A percentile compares a stretch with the other conserved stretches of the same genome.
Evolutionary conservation across 2,797 vertebrate genomes (phyloP).

Genomic region (Cyprinella venusta): DNA sequence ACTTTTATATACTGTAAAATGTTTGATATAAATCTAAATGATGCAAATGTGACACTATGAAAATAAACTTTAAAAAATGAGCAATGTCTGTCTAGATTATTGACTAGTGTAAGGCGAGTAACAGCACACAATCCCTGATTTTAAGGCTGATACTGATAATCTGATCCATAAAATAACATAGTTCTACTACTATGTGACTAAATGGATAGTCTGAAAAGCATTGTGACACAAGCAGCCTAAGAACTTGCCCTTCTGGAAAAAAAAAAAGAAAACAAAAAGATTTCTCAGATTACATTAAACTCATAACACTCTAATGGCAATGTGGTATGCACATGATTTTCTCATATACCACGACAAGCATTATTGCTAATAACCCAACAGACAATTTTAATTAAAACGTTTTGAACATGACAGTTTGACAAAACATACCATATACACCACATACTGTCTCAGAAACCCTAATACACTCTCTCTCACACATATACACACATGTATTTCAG

Average conservation of each 20-base stretch:
- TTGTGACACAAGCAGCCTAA: conserved; percentile 10
- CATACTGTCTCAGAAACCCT: background rate
- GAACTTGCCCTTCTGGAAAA: background rate
- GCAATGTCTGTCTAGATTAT: background rate
- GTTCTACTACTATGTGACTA: conserved; percentile 9
- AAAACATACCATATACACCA: conserved; percentile 12
- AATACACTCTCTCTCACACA: background rate
- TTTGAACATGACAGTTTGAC: conserved; percentile 15
- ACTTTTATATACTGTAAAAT: conserved; percentile 31
- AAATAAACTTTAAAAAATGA: conserved; percentile 27
- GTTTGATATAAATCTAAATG: conserved; percentile 3
- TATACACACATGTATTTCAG: background rate
- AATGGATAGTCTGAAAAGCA: conserved; percentile 23
- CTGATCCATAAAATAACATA: background rate
- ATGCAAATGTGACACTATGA: conserved; percentile 5
- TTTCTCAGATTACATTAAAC: background rate
- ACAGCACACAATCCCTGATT: conserved; percentile 46
- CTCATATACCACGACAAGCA: background rate
- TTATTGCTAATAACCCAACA: conserved; percentile 51
- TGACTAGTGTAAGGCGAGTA: conserved; percentile 53
- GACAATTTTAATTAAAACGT: conserved; percentile 1
- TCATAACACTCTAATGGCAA: conserved; percentile 25
- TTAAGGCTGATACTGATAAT: conserved; percentile 47
- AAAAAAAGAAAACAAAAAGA: background rate
- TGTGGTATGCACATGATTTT: background rate